Percentiles rank a stretch among this genome's conserved stretches.
These are phyloP conservation scores for Ennomos fuscantarius DNA, from an alignment of 2,888 invertebrate genomes.

Conservation along the genomic window DNA sequence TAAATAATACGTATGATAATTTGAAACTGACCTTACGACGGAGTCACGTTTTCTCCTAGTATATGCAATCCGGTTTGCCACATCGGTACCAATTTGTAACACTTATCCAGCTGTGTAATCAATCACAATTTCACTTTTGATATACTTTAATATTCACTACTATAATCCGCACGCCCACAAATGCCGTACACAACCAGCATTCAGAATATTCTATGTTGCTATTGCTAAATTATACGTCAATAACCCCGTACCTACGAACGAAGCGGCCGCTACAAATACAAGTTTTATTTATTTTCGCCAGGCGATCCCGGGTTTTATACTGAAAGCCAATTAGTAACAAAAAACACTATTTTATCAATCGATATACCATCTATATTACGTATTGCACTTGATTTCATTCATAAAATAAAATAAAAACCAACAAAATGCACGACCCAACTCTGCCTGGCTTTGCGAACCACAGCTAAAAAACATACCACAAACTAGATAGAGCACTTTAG, in stretches of 20 bases:
- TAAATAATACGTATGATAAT: slow-evolving; percentile 9
- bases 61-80: slow-evolving; percentile 80
- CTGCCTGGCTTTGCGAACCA: not conserved
- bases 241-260: slow-evolving; percentile 69
- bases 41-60: slow-evolving; percentile 78
- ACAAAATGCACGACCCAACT: slow-evolving; percentile 38
- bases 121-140: slow-evolving; percentile 59
- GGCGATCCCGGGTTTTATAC: not conserved
- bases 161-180: slow-evolving; percentile 54
- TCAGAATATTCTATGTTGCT: slow-evolving; percentile 59
- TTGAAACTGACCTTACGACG: slow-evolving; percentile 76
- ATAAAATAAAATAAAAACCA: slow-evolving; percentile 55
- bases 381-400: slow-evolving; percentile 56
- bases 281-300: slow-evolving; percentile 25
- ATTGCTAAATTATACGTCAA: slow-evolving; percentile 70
- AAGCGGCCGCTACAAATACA: slow-evolving; percentile 47
- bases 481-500: no score
- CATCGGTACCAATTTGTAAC: slow-evolving; percentile 75
- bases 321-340: not conserved
- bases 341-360: slow-evolving; percentile 12
- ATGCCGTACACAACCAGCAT: slow-evolving; percentile 70
- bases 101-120: slow-evolving; percentile 59
- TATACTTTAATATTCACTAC: slow-evolving; percentile 45
- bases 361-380: slow-evolving; percentile 26
- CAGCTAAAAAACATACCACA: no score